These are phyloP conservation scores for Eupithecia exiguata DNA, from an alignment of 2,888 invertebrate genomes.

Conservation along the genomic window DNA sequence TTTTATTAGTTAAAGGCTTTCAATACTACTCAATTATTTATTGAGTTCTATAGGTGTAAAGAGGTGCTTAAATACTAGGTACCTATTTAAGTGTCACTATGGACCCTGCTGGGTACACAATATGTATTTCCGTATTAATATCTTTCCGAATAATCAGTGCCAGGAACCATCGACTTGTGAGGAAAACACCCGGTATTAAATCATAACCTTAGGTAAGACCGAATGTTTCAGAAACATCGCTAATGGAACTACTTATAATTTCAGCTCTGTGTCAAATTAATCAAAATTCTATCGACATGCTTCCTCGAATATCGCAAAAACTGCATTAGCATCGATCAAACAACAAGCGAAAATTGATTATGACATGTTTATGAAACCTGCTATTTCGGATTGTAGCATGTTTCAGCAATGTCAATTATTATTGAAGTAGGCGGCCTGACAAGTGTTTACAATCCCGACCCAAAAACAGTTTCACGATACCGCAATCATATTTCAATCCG, in stretches of 20 bases:
- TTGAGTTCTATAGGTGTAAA: no score
- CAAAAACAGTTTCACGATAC: slow-evolving; percentile 52
- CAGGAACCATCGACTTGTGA: slow-evolving; percentile 1
- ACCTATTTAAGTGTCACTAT: no score
- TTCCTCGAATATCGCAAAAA: slow-evolving; percentile 33
- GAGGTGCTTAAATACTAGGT: no score
- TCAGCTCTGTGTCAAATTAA: slow-evolving; percentile 1
- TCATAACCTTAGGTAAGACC: background rate
- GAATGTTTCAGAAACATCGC: slow-evolving; percentile 6
- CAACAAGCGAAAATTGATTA: slow-evolving; percentile 46
- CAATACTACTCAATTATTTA: no score
- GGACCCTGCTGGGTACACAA: no score
- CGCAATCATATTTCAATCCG: slow-evolving; percentile 57
- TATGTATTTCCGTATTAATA: background rate
- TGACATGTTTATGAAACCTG: slow-evolving; percentile 62
- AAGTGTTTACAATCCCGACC: slow-evolving; percentile 60
- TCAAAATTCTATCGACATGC: slow-evolving; percentile 7
- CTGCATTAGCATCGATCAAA: slow-evolving; percentile 42
- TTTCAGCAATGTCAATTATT: slow-evolving; percentile 41
- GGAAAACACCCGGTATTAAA: background rate
- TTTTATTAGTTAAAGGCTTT: no score
- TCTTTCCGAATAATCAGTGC: background rate
- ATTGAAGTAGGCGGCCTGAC: slow-evolving; percentile 28
- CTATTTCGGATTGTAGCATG: slow-evolving; percentile 58
- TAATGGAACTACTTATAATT: slow-evolving; percentile 12